Conservation (phyloP, 1,140 invertebrate genomes). For the Tyrophagus putrescentiae region DNA sequence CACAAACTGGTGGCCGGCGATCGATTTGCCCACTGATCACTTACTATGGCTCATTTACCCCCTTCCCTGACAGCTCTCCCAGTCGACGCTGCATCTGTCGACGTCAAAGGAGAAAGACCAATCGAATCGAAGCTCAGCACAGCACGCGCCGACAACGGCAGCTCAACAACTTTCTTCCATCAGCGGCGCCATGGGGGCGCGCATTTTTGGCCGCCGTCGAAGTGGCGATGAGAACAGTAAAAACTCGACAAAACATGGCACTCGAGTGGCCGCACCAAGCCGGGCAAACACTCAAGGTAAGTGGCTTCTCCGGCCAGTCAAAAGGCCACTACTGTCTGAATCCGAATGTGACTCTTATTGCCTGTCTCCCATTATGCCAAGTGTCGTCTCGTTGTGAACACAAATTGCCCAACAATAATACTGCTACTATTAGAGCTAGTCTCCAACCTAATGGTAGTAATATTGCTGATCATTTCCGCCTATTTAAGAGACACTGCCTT, state of each 20-base stretch:
- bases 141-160: not conserved
- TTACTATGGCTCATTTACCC: not conserved
- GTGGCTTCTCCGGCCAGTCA: not conserved
- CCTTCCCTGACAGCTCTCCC: not conserved
- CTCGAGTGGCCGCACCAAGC: not conserved
- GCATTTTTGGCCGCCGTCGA: slow-evolving; percentile 10
- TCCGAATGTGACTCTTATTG: no score
- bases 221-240: not conserved
- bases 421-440: no score
- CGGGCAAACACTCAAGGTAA: slow-evolving; percentile 6
- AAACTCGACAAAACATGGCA: not conserved
- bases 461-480: no score
- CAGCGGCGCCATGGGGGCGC: not conserved
- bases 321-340: not conserved
- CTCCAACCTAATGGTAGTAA: no score
- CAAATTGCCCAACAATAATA: no score
- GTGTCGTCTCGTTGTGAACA: no score
- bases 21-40: no score
- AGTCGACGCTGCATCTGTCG: slow-evolving; percentile 9
- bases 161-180: not conserved
- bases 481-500: no score
- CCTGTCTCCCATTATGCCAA: no score
- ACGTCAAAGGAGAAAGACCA: not conserved
- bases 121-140: no score
- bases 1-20: no score